Evolutionary conservation across 2,888 invertebrate genomes (phyloP).

Genomic region (Pseudanteris insignis): DNA sequence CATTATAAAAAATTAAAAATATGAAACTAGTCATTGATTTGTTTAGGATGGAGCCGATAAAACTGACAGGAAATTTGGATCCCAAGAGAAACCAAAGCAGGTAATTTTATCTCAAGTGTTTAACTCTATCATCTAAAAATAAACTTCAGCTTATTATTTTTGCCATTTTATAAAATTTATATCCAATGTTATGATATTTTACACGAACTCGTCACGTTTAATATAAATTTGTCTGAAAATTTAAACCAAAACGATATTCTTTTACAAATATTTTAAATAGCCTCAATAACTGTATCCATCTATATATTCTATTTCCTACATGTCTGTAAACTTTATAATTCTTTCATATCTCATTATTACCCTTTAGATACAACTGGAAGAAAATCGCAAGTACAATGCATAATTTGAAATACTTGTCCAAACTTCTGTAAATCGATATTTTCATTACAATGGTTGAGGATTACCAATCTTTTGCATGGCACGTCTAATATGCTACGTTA

Average conservation of each 20-base stretch:
- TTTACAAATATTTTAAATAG: no score
- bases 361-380: not conserved
- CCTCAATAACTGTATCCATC: no score
- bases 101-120: constrained; percentile 64
- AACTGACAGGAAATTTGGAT: constrained; percentile 87
- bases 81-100: constrained; percentile 92
- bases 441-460: not conserved
- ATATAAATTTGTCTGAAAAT: no score
- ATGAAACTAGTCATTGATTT: no score
- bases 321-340: not conserved
- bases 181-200: no score
- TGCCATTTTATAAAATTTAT: constrained; percentile 15
- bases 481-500: not conserved
- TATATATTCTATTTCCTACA: no score
- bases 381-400: not conserved
- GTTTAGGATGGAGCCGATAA: constrained; percentile 88
- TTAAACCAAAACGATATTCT: no score
- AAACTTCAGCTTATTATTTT: constrained; percentile 24
- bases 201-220: no score
- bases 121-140: constrained; percentile 41
- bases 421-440: not conserved
- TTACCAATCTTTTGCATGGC: constrained; percentile 5
- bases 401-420: not conserved
- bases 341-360: not conserved
- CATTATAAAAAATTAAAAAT: no score